These are phyloP conservation scores for Calephelis nemesis DNA, from an alignment of 1,140 invertebrate genomes.

Conservation along the genomic window DNA sequence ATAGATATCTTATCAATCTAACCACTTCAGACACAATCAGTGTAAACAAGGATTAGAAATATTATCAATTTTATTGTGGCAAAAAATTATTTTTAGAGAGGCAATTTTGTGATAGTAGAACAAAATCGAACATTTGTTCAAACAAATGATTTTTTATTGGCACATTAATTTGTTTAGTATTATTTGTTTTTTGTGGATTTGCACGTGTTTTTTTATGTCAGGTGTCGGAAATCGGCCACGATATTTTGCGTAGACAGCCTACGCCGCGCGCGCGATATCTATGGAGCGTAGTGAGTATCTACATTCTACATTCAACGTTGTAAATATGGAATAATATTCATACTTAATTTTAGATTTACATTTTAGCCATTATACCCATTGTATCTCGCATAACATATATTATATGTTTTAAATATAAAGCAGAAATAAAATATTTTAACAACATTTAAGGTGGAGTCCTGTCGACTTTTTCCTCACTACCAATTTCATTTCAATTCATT, in stretches of 20 bases:
- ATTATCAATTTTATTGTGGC: conserved; percentile 68
- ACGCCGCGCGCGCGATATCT: not conserved
- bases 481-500: no score
- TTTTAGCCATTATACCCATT: no score
- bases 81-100: conserved; percentile 58
- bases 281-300: no score
- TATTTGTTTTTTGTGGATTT: conserved; percentile 44
- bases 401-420: no score
- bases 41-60: conserved; percentile 70
- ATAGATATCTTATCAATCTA: conserved; percentile 57
- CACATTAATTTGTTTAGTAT: conserved; percentile 48
- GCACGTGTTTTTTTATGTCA: conserved; percentile 38
- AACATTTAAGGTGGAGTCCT: no score
- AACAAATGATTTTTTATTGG: conserved; percentile 50
- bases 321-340: no score
- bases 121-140: conserved; percentile 61
- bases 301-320: no score
- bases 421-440: no score
- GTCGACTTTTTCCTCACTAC: no score
- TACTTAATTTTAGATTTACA: no score
- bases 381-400: no score
- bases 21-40: conserved; percentile 65
- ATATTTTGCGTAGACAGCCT: conserved; percentile 17
- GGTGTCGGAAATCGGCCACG: not conserved
- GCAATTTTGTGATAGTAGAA: conserved; percentile 41